These are phyloP conservation scores for Planiliza haematocheilus DNA, from an alignment of 2,113 vertebrate genomes.

Conservation along the genomic window DNA sequence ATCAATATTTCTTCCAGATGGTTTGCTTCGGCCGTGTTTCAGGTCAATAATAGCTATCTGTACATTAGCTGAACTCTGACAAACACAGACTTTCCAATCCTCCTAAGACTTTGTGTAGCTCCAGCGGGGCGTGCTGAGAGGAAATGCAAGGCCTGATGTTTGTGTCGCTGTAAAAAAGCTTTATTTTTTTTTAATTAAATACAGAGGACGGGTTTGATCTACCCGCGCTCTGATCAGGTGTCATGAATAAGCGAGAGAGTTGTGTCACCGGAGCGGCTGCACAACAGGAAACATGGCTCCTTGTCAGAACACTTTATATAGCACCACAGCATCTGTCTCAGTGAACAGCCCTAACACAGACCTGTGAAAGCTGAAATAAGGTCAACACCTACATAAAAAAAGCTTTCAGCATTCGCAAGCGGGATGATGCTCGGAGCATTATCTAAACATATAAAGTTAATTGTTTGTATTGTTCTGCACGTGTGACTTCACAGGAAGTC, in stretches of 20 bases:
- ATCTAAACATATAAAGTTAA: conserved; percentile 1
- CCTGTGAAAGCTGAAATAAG: neutral
- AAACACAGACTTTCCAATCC: conserved; percentile 4
- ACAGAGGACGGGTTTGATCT: conserved; percentile 58
- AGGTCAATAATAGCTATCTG: conserved; percentile 26
- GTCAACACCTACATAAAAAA: neutral
- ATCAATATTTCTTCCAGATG: conserved; percentile 28
- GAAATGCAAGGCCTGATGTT: conserved; percentile 49
- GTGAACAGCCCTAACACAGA: conserved; percentile 22
- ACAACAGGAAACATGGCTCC: conserved; percentile 35
- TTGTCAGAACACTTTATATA: conserved; percentile 33
- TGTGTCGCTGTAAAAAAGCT: conserved; percentile 31
- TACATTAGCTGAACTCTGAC: conserved; percentile 13
- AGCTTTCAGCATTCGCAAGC: neutral
- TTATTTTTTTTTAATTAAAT: conserved; percentile 56
- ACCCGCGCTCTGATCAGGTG: conserved; percentile 63
- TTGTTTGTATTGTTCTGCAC: conserved; percentile 25
- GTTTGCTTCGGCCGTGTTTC: conserved; percentile 24
- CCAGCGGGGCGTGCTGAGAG: neutral
- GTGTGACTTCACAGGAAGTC: conserved; percentile 34
- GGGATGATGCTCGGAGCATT: neutral
- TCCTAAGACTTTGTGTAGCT: conserved; percentile 2
- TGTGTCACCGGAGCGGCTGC: conserved; percentile 18
- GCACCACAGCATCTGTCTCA: conserved; percentile 40
- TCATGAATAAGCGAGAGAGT: conserved; percentile 63